Evolutionary conservation across 2,797 vertebrate genomes (phyloP), one percentile per base, ranked within the genome.

Genomic region (Xerus rutilus): DNA sequence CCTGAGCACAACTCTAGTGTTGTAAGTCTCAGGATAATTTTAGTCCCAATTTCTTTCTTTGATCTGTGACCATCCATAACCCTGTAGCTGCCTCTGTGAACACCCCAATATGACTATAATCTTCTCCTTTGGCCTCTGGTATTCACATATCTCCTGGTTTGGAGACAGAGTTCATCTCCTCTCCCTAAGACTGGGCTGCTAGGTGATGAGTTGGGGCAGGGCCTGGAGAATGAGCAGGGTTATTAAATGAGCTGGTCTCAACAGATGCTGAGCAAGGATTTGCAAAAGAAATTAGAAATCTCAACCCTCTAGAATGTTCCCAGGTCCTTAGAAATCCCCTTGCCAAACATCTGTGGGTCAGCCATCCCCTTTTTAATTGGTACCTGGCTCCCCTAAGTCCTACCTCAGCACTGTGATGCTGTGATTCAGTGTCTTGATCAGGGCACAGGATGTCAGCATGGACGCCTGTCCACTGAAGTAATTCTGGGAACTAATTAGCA

Each of bases 401-500:
- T 43, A 20, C 45, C 45, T 82, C 7, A 2, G 17, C 39, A n/a
- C 18, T 4, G 0, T 57, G 35, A 52, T 15, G n/a, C 21, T 67
- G 7, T 85, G 89, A 82, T 43, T 87, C 45, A 18, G 32, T 17
- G 17, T 86, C 57, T 54, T 90, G 72, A 85, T 90, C n/a, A 47
- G 79, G 47, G 59, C 28, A 73, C 11, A 23, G 32, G 45, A 45
- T 93, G 54, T 89, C 65, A 85, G 43, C 20, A 83, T 70, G 72
- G 79, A 91, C 14, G 13, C 87, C 62, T 87, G 85, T 85, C 87
- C 35, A 32, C 54, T 78, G 72, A 96, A 95, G n/a, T 89, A 73
- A 89, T 94, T 94, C 43, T 49, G 65, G 81, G 43, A 89, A 89
- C 65, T 57, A 93, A 86, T 92, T 64, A 93, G 45, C 83, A 57